Percentiles rank a stretch among this genome's conserved stretches.
phyloP scores from a whole-genome alignment of 2,113 vertebrate genomes.

The Ophiodon elongatus region DNA sequence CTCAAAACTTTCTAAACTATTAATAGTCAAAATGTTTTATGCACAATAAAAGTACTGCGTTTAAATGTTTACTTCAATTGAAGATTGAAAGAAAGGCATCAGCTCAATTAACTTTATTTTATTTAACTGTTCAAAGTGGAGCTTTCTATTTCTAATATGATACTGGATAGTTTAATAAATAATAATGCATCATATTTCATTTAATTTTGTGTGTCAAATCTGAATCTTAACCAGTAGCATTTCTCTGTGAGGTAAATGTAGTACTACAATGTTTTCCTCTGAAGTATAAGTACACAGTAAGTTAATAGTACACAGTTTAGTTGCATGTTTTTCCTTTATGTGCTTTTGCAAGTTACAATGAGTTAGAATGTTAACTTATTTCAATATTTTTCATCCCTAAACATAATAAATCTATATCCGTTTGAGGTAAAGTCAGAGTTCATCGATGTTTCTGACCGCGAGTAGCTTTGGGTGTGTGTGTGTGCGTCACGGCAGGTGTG shows the following conservation, averaged over 20 bases:
- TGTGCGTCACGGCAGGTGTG: no score
- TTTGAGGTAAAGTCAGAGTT: neutral
- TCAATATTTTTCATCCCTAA: no score
- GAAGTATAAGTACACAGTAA: neutral
- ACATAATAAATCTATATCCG: neutral
- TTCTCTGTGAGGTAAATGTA: no score
- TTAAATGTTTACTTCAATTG: neutral
- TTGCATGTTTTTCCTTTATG: neutral
- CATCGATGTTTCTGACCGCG: neutral
- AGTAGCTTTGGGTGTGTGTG: neutral
- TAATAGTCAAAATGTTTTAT: neutral
- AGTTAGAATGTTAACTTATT: no score
- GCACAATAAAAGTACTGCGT: neutral
- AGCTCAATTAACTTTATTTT: neutral
- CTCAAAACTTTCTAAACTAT: neutral
- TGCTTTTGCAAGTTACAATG: neutral
- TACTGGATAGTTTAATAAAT: no score
- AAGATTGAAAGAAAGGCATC: neutral
- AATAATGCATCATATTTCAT: no score
- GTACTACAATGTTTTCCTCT: neutral
- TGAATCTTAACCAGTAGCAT: no score
- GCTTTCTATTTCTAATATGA: no score
- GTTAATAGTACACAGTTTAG: neutral
- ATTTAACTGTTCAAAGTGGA: no score
- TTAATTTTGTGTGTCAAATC: no score